Base-by-base conservation (phyloP, 92 coral and sea anemone species). In the Desmophyllum pertusum region DNA sequence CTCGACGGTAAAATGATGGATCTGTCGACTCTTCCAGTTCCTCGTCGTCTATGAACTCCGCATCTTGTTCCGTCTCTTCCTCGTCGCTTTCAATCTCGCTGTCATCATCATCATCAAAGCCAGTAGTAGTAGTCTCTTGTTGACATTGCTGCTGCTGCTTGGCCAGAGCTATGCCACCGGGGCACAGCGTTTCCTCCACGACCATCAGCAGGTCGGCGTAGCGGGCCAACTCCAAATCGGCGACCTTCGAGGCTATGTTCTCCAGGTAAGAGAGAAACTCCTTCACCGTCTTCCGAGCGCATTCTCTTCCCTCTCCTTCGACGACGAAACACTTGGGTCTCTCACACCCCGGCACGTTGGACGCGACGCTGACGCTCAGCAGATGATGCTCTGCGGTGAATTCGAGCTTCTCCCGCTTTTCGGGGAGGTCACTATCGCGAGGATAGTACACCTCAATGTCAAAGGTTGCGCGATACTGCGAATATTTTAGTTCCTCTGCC, bases 311-410 rank as follows among this genome's bases (percentile, higher is more conserved):
- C 7, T 4, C n/a, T n/a, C n/a, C n/a, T n/a, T n/a, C n/a, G n/a
- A 67, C 51, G 4, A 83, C 39, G 53, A 70, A 31, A 70, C 87
- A 83, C 31, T 83, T 57, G 8, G 88, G 88, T 4, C 19, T 18
- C 2, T 7, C 25, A 18, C 10, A 87, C 3, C 83, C 83, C 0
- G 90, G 90, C 1, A 87, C 76, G 38, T 81, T 74, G 29, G 70
- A 59, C 30, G 82, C 67, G 45, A 73, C 69, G 40, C 82, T 80
- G 38, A 63, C 81, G 31, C 62, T 59, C 7, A 75, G 18, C 1
- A 57, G 48, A 0, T n/a, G 75, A 39, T 84, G 88, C 17, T 75
- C 41, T 3, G 36, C 77, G 10, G 48, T 41, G 13, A 10, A 45
- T 8, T 45, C 51, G 1, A 45, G 14, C 51, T 45, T 45, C 13